phyloP scores from a whole-genome alignment of 2,888 invertebrate species.

The Ophraella communa region DNA sequence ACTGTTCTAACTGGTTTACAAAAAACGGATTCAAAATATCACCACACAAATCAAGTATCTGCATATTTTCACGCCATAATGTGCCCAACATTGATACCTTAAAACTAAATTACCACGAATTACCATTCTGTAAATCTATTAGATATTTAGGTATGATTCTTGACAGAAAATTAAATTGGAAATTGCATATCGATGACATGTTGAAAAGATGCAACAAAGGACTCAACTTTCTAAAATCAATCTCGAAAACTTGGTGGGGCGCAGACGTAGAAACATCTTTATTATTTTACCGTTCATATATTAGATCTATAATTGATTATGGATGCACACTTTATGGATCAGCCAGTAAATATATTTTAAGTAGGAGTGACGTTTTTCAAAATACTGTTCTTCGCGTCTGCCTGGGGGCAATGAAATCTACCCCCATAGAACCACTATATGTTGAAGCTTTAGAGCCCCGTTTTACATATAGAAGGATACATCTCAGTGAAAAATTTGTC shows the following conservation, averaged over 20 bases:
- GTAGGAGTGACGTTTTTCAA: too few species aligned
- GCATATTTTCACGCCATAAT: background rate
- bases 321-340: too few species aligned
- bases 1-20: background rate
- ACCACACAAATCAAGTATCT: background rate
- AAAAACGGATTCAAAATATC: background rate
- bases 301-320: background rate
- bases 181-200: background rate
- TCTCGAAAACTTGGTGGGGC: constrained; percentile 2
- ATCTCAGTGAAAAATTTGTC: too few species aligned
- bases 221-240: background rate
- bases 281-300: background rate
- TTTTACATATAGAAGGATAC: too few species aligned
- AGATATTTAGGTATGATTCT: background rate
- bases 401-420: too few species aligned
- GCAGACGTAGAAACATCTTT: background rate
- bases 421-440: too few species aligned
- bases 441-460: too few species aligned
- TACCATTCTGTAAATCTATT: background rate
- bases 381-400: too few species aligned
- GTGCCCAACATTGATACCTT: background rate
- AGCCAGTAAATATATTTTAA: too few species aligned
- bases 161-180: background rate
- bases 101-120: background rate
- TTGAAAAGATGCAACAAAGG: background rate